These are phyloP conservation scores for Micrasema longulum DNA, from an alignment of 1,140 invertebrate species.

Conservation along the genomic window DNA sequence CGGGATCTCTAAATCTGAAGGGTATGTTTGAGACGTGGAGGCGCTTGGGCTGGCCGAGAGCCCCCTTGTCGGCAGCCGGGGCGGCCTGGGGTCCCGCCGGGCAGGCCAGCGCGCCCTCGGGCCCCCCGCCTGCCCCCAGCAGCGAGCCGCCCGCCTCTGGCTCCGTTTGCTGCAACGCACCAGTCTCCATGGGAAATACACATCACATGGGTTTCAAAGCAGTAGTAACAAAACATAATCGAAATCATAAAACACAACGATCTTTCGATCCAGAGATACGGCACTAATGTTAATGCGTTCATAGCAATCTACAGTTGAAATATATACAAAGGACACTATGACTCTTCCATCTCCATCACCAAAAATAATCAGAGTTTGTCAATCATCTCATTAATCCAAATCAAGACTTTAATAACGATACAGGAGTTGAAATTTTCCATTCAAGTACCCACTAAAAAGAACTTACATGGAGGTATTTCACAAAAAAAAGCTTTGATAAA, in stretches of 20 bases:
- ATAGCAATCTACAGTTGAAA: no score
- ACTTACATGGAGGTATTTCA: no score
- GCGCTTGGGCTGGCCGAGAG: constrained; percentile 83
- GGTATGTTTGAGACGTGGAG: constrained; percentile 99
- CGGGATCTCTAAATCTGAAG: constrained; percentile 97
- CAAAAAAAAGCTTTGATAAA: no score
- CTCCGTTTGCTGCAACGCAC: constrained; percentile 63
- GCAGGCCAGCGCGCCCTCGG: constrained; percentile 59
- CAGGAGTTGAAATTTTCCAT: no score
- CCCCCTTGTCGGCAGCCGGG: constrained; percentile 61
- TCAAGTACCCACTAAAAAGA: no score
- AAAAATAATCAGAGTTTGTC: no score
- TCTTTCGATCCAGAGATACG: no score
- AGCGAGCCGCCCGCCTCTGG: constrained; percentile 55
- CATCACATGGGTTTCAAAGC: constrained; percentile 54
- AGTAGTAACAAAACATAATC: constrained; percentile 47
- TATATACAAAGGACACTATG: no score
- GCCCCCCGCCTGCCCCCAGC: constrained; percentile 45
- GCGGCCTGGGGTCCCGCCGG: constrained; percentile 58
- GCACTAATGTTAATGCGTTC: no score
- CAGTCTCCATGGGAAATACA: constrained; percentile 56
- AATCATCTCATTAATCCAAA: no score
- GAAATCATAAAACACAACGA: constrained; percentile 23
- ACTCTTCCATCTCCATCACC: no score
- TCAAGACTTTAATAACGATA: no score